Conservation (phyloP, 2,888 invertebrate species). For the Protonemura montana region DNA sequence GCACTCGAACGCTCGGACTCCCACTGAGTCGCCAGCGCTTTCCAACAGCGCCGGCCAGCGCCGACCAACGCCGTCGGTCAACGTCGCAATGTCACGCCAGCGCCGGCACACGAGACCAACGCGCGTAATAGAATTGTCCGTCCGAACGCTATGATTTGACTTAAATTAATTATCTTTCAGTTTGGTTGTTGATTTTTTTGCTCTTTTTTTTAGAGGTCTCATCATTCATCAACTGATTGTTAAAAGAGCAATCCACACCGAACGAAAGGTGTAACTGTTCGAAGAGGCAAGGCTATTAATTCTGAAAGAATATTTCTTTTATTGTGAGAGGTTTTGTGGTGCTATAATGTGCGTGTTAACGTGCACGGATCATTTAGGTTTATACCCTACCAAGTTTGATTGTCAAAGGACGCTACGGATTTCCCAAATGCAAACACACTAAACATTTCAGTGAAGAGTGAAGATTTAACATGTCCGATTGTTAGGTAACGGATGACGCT, state of each 20-base stretch:
- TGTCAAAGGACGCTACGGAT: neutral
- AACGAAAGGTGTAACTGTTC: neutral
- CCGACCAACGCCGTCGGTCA: neutral
- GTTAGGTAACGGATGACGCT: neutral
- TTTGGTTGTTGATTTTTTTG: neutral
- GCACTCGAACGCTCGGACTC: neutral
- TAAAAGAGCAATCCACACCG: neutral
- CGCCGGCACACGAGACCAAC: neutral
- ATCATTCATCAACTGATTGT: neutral
- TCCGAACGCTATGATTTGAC: neutral
- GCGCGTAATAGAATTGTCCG: neutral
- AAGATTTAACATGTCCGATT: neutral
- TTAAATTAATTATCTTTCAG: neutral
- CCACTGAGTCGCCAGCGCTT: neutral
- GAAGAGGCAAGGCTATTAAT: neutral
- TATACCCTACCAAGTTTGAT: neutral
- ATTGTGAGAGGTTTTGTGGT: neutral
- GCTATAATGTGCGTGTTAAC: neutral
- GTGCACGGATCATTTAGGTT: neutral
- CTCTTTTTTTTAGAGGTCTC: neutral
- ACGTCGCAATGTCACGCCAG: neutral
- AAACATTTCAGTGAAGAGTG: neutral
- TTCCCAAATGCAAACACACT: neutral
- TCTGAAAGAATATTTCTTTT: neutral
- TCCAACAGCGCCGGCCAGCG: neutral